Percentiles rank a stretch among this genome's conserved stretches.
These are phyloP conservation scores for Falcaria lacertinaria DNA, from an alignment of 2,888 invertebrate species.

Conservation along the genomic window DNA sequence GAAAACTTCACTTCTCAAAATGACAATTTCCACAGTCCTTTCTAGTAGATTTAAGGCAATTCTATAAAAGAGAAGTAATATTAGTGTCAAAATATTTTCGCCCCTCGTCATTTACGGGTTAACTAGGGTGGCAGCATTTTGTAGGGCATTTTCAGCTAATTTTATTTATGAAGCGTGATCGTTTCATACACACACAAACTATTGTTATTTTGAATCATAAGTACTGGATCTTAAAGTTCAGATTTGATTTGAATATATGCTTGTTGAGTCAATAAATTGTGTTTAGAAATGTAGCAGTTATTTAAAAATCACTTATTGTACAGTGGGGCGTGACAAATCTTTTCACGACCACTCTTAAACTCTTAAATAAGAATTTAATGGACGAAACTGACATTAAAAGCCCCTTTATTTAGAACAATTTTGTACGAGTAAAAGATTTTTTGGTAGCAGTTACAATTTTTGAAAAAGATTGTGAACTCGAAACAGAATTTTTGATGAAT, in stretches of 20 bases:
- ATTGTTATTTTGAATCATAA: constrained; percentile 9
- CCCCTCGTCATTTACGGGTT: constrained; percentile 57
- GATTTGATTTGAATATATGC: neutral
- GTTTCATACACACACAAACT: too few species aligned
- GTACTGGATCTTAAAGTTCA: constrained; percentile 4
- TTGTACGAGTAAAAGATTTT: too few species aligned
- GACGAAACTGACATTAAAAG: constrained; percentile 24
- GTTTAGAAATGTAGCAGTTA: constrained; percentile 7
- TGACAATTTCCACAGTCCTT: too few species aligned
- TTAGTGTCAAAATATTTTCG: constrained; percentile 72
- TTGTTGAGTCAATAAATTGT: too few species aligned
- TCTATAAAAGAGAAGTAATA: constrained; percentile 2
- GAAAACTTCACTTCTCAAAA: too few species aligned
- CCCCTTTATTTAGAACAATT: too few species aligned
- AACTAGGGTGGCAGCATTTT: constrained; percentile 60
- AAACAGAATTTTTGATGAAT: too few species aligned
- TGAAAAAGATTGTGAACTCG: too few species aligned
- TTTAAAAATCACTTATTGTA: constrained; percentile 51
- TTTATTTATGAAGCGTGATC: constrained; percentile 74
- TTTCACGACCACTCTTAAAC: constrained; percentile 49
- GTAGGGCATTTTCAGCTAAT: constrained; percentile 57
- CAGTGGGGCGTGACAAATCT: constrained; percentile 58
- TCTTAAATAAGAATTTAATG: constrained; percentile 61
- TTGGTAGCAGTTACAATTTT: too few species aligned
- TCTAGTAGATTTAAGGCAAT: neutral